Percentiles rank a stretch among this genome's conserved stretches.
Evolutionary conservation across 2,888 invertebrate genomes (phyloP).

Genomic region (Sphaeridia pumilis): DNA sequence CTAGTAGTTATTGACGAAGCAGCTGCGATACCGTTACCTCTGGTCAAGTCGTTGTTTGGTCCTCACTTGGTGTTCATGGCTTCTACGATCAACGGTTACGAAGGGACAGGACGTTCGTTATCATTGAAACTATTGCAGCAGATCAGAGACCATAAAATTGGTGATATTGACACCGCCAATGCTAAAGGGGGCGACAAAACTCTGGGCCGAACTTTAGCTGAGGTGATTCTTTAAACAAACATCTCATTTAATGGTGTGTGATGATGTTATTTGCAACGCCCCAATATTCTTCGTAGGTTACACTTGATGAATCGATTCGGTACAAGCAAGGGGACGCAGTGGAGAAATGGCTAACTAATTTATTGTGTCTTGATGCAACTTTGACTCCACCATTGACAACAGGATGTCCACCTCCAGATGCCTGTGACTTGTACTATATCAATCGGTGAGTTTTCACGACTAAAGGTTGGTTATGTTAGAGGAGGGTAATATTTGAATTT

Average conservation of each 20-base stretch:
- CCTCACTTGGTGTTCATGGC: constrained; percentile 90
- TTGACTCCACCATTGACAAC: constrained; percentile 53
- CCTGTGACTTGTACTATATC: constrained; percentile 78
- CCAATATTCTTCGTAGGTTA: constrained; percentile 45
- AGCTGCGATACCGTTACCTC: constrained; percentile 90
- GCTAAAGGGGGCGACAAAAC: constrained; percentile 42
- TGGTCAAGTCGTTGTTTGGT: constrained; percentile 76
- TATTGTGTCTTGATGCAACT: constrained; percentile 83
- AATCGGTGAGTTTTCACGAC: constrained; percentile 43
- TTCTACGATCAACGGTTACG: constrained; percentile 95
- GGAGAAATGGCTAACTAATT: constrained; percentile 79
- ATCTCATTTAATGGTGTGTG: not conserved
- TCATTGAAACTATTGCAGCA: constrained; percentile 90
- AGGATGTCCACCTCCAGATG: constrained; percentile 78
- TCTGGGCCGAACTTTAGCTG: constrained; percentile 46
- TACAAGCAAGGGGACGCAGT: constrained; percentile 76
- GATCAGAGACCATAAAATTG: constrained; percentile 46
- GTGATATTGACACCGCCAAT: constrained; percentile 36
- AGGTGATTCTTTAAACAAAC: constrained; percentile 41
- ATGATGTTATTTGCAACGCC: not conserved
- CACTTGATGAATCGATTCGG: constrained; percentile 86
- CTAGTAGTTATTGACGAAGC: constrained; percentile 95
- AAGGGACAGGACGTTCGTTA: constrained; percentile 92
- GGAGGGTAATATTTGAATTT: no score
- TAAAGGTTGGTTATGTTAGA: no score